Conservation (phyloP, 2,113 vertebrate species). For the Nanorana parkeri region DNA sequence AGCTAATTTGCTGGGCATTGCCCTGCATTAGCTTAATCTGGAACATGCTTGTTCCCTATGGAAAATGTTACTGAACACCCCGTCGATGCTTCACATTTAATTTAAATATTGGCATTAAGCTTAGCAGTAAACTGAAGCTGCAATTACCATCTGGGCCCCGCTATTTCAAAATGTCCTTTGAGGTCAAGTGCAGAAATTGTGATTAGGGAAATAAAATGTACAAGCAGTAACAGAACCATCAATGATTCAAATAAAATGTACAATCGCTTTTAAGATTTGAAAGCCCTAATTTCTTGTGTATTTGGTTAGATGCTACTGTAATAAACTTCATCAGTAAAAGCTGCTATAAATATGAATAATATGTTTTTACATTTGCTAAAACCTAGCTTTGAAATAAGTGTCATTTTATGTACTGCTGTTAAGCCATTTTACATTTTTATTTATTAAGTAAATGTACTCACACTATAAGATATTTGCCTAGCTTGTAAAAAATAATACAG, state of each 20-base stretch:
- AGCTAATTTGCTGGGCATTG: not conserved
- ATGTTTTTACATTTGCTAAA: not conserved
- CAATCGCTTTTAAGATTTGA: not conserved
- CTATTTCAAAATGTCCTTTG: constrained; percentile 5
- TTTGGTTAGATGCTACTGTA: not conserved
- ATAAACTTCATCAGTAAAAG: not conserved
- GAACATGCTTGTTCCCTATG: not conserved
- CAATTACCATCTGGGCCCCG: constrained; percentile 13
- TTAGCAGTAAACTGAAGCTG: constrained; percentile 12
- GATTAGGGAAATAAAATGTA: constrained; percentile 17
- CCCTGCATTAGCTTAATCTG: constrained; percentile 16
- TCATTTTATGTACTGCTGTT: constrained; percentile 33
- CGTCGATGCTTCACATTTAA: constrained; percentile 1
- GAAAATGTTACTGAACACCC: not conserved
- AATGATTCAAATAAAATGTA: constrained; percentile 8
- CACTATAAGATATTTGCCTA: not conserved
- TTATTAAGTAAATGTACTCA: constrained; percentile 22
- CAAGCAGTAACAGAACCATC: not conserved
- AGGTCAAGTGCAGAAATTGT: constrained; percentile 17
- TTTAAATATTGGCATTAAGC: constrained; percentile 24
- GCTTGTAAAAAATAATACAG: constrained; percentile 25
- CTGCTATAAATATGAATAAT: not conserved
- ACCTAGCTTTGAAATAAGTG: constrained; percentile 19
- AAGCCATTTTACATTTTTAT: not conserved
- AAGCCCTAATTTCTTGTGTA: constrained; percentile 9